Conservation (phyloP, 2,888 invertebrate species). For the Oxytorus armatus region DNA sequence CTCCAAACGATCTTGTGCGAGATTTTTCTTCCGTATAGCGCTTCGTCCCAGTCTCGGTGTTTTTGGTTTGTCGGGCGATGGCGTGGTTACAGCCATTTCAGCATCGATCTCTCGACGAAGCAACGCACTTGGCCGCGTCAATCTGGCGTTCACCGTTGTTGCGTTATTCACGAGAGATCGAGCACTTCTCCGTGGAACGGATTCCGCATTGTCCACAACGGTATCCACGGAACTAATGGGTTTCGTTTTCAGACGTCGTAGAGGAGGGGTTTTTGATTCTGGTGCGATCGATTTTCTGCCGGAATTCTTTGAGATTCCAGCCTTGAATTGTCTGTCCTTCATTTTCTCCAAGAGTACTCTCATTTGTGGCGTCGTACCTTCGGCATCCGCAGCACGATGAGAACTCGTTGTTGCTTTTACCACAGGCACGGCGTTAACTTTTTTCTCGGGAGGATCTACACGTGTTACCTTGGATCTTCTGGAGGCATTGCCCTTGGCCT, state of each 20-base stretch:
- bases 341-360: conserved; percentile 69
- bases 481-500: conserved; percentile 54
- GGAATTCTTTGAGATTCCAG: background rate
- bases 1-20: conserved; percentile 53
- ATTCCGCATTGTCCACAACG: background rate
- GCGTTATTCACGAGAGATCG: background rate
- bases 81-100: background rate
- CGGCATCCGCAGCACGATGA: background rate
- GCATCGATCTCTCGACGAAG: background rate
- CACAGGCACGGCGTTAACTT: background rate
- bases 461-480: conserved; percentile 27
- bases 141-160: background rate
- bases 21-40: conserved; percentile 58
- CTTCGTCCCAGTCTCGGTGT: conserved; percentile 50
- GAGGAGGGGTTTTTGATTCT: background rate
- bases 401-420: background rate
- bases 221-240: conserved; percentile 25
- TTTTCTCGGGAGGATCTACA: conserved; percentile 19
- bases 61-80: conserved; percentile 23
- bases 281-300: conserved; percentile 22
- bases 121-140: background rate
- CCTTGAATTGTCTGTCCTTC: conserved; percentile 39
- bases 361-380: conserved; percentile 75
- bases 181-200: conserved; percentile 21
- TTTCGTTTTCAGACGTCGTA: conserved; percentile 38